Base-by-base conservation (phyloP, 2,113 vertebrate genomes). In the Zapus hudsonius region DNA sequence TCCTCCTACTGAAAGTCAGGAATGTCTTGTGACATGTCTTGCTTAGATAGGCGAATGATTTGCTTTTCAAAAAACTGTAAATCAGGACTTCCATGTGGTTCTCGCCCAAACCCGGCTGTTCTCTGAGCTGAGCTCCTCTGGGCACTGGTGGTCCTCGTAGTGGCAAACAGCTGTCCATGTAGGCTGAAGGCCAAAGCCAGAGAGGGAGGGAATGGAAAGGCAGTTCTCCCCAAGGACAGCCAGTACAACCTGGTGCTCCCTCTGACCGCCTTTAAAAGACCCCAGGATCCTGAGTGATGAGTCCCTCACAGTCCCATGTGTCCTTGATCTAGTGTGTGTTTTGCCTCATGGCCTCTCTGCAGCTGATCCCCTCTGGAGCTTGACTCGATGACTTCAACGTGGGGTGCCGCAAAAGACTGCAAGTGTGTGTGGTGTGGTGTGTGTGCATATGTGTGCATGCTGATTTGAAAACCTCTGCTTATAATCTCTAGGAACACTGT, bases 1-100 rank as follows among this genome's bases (percentile, higher is more conserved):
- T 96, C 92, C 93, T 96, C 96, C 96, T 40, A 59, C 82, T 70
- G 93, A 44, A 87, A 91, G 91, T 91, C 78, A 96, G 93, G 87
- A 93, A 95, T 93, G 92, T 75, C 83, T 90, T 92, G 69, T 90
- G 94, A 96, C 96, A 90, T 82, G 94, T 15, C 92, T 69, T 88
- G 75, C 90, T 42, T 16, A 95, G 92, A 84, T 93, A 95, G 6
- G 69, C 33, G 69, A 95, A 61, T 89, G 96, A 78, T 94, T 97
- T 97, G 93, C 70, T 85, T 93, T 95, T 93, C 84, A 88, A 90
- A 93, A 95, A 95, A 63, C 72, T 91, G 33, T 78, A 59, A 92
- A 83, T 94, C 31, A 25, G 82, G 74, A 40, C 9, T 36, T 95
- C 96, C 5, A 0, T 64, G 91, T 73, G 95, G 83, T 90, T 90